Base-by-base conservation (phyloP, 1,140 invertebrate genomes). In the Delia radicum region DNA sequence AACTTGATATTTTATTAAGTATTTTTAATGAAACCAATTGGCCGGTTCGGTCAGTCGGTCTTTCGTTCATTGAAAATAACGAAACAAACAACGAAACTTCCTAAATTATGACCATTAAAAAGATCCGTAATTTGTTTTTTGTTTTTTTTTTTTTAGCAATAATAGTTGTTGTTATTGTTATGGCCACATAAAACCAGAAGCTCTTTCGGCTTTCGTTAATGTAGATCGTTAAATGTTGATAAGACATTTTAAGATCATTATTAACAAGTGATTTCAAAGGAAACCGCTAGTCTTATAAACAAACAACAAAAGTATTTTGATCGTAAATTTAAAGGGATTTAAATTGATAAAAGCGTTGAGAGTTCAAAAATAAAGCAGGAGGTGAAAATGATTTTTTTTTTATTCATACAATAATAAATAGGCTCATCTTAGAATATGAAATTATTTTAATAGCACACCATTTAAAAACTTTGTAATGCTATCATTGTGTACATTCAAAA, bases 141-240 rank as follows among this genome's bases (percentile, higher is more conserved):
- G 75, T 37, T 55, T 74, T 63, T 42, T 74, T n/a, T 42, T 74
- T 29, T 65, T 29, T 76, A 74, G 24, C 61, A 28, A 42, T 61
- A 71, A 75, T 33, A 46, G 61, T 77, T 76, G 69, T 78, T 73
- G 33, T 73, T 42, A 37, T 77, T 61, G n/a, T 67, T 69, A 67
- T 79, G 42, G 67, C 73, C 73, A 73, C 77, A 73, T 77, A 76
- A 82, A 80, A 82, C 81, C 81, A 82, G 81, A 81, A 83, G 81
- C 80, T 77, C 77, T 80, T 80, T 79, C 81, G 81, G 80, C 81
- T 79, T 82, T 82, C 81, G 48, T 33, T 69, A 33, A 69, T 33
- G 65, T 33, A 69, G 65, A 69, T 69, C 65, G 65, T 69, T 33
- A 69, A 69, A 37, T 69, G 65, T 33, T 69, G 65, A 69, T 69